Conservation (phyloP, 53 echinoderm and acorn worm species). For the Holothuria leucospilota region DNA sequence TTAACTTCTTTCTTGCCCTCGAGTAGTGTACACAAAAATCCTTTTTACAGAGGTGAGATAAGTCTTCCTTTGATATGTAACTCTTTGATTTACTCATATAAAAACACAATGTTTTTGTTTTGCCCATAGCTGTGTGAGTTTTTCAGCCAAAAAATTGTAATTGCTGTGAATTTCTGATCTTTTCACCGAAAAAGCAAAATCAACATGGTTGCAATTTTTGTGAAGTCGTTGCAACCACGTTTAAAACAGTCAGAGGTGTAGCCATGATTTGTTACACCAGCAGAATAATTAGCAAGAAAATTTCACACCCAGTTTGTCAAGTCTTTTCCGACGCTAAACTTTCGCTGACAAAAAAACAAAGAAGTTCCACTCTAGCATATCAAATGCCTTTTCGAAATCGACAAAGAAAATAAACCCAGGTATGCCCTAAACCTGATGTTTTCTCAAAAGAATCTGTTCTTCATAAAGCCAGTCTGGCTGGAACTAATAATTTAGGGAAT, state of each 20-base stretch:
- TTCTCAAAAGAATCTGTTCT: neutral
- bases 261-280: neutral
- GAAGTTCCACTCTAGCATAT: neutral
- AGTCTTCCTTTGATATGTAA: no score
- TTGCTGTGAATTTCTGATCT: no score
- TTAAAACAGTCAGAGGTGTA: neutral
- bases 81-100: no score
- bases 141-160: no score
- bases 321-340: neutral
- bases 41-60: no score
- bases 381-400: conserved; percentile 19
- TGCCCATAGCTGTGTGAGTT: no score
- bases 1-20: no score
- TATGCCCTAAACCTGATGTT: neutral
- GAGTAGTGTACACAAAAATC: no score
- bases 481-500: neutral
- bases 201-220: no score
- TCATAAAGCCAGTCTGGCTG: neutral
- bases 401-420: neutral
- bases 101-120: no score
- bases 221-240: no score
- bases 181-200: no score
- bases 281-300: neutral
- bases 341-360: neutral
- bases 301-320: neutral